Base-by-base conservation (phyloP, 2,113 vertebrate species). In the Myotis lucifugus region DNA sequence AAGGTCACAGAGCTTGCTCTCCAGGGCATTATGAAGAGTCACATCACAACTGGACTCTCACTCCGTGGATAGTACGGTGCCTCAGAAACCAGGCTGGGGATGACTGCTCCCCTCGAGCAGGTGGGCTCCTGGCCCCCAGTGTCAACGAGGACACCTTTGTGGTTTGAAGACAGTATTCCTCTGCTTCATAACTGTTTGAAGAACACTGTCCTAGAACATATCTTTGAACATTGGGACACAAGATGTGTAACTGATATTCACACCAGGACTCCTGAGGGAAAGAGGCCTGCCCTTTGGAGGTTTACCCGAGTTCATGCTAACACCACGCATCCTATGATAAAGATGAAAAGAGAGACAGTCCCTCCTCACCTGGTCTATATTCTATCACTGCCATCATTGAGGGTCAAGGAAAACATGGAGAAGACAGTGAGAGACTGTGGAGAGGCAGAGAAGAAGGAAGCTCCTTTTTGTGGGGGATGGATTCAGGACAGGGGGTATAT, bases 61-160 rank as follows among this genome's bases (percentile, higher is more conserved):
- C 76, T 17, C 34, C 0, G 0, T 1, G 6, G 17, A 13, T n/a
- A 19, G 25, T 0, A 27, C 1, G 17, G 29, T 34, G 64, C 14
- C 83, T 82, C 11, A 2, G 34, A 34, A 34, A 17, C 27, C 48
- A 48, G 64, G 11, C 17, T 46, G 19, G 5, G 29, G 5, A 34
- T 15, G 32, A 13, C 34, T 69, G 21, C 42, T 69, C n/a, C 66
- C 59, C 70, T 40, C 25, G 8, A 34, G 37, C 29, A 76, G 32
- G 27, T 74, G 67, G 52, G 3, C 29, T 89, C 15, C 48, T 42
- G 64, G 64, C 5, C 5, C 15, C 52, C 29, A 61, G 0, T 15
- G 84, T 29, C 72, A 70, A 5, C 37, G 37, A 23, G 66, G 40
- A 69, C 34, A 46, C 8, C 11, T 56, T 78, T 84, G 72, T 32